These are phyloP conservation scores for Channa striata DNA, from an alignment of 2,797 vertebrate species.

Conservation along the genomic window DNA sequence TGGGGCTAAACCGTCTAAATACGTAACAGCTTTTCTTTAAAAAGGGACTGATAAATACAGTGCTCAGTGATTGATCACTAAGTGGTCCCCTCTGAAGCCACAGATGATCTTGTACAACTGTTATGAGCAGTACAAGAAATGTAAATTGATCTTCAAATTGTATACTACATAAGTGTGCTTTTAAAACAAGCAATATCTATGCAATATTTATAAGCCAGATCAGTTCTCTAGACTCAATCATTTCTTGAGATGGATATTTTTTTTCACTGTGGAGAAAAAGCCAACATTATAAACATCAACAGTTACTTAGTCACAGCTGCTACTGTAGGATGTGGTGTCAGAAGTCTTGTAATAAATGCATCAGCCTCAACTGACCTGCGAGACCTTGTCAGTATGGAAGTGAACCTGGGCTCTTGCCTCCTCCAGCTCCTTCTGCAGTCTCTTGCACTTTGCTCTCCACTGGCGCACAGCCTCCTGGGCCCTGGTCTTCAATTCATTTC, in stretches of 20 bases:
- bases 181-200: slow-evolving; percentile 5
- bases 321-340: slow-evolving; percentile 13
- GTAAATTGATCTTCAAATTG: too few relatives aligned
- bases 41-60: too few relatives aligned
- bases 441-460: slow-evolving; percentile 92
- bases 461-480: slow-evolving; percentile 91
- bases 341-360: slow-evolving; percentile 24
- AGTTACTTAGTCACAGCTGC: slow-evolving; percentile 24
- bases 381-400: slow-evolving; percentile 80
- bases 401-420: slow-evolving; percentile 81
- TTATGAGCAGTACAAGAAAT: too few relatives aligned
- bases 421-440: slow-evolving; percentile 87
- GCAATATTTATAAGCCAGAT: background rate
- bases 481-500: slow-evolving; percentile 90
- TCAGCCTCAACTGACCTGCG: slow-evolving; percentile 77
- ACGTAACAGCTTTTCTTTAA: too few relatives aligned
- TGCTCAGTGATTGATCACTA: too few relatives aligned
- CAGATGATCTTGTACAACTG: too few relatives aligned
- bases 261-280: background rate
- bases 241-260: background rate
- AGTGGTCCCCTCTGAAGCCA: too few relatives aligned
- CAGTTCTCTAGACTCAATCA: background rate
- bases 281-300: slow-evolving; percentile 15
- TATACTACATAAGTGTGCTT: background rate
- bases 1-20: too few relatives aligned